phyloP scores from a whole-genome alignment of 2,797 vertebrate genomes.

The Gambelia wislizenii region DNA sequence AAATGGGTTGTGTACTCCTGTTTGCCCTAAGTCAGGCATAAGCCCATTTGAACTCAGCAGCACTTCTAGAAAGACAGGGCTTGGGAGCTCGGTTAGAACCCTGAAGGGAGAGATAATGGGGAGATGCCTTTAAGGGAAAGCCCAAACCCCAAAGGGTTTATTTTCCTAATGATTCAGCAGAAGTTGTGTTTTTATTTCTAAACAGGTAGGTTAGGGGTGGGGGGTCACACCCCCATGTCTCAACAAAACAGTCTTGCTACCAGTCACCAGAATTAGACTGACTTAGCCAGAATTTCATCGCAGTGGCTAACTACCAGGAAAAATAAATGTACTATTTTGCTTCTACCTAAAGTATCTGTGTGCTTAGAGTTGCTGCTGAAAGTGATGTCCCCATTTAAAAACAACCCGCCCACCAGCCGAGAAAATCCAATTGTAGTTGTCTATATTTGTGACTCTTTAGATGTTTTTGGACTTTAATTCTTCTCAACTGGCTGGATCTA shows the following conservation, averaged over 20 bases:
- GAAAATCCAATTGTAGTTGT: too few relatives aligned
- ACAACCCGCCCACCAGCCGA: too few relatives aligned
- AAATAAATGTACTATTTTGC: neutral
- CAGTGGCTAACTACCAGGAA: neutral
- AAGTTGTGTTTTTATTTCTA: neutral
- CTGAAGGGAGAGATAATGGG: neutral
- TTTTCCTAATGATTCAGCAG: neutral
- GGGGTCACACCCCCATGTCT: neutral
- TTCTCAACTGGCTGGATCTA: too few relatives aligned
- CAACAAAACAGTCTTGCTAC: neutral
- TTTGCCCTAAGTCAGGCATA: too few relatives aligned
- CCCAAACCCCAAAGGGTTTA: neutral
- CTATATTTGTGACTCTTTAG: too few relatives aligned
- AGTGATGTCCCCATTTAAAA: neutral
- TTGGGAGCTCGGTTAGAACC: neutral
- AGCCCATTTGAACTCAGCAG: too few relatives aligned
- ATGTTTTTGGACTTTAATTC: too few relatives aligned
- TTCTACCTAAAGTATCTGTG: too few relatives aligned
- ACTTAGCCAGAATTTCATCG: neutral
- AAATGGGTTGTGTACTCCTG: too few relatives aligned
- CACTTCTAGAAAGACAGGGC: neutral
- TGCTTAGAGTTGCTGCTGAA: neutral
- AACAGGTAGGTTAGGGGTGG: neutral
- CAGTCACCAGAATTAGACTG: neutral
- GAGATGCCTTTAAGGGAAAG: neutral